phyloP scores from a whole-genome alignment of 2,888 invertebrate species.

The Dynastes hyllus region DNA sequence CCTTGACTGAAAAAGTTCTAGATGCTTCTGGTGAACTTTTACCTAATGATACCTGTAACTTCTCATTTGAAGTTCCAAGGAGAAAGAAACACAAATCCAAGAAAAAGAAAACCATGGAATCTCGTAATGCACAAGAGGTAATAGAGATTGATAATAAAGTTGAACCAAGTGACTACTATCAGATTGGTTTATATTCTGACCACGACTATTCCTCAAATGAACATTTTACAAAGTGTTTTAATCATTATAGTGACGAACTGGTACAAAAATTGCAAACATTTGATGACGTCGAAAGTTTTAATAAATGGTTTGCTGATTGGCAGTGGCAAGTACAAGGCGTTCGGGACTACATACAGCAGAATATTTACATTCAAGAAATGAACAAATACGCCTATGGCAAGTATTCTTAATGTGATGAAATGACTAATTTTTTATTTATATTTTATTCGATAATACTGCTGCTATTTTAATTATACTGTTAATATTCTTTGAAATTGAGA shows the following conservation, averaged over 20 bases:
- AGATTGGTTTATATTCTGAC: constrained; percentile 39
- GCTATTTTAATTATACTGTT: too few species aligned
- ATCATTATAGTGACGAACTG: constrained; percentile 63
- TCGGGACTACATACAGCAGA: constrained; percentile 67
- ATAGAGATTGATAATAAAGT: constrained; percentile 32
- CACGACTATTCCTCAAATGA: constrained; percentile 50
- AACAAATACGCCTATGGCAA: constrained; percentile 55
- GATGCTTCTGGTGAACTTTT: neutral
- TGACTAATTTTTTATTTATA: neutral
- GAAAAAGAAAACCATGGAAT: constrained; percentile 27
- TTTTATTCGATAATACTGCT: neutral
- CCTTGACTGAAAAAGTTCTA: constrained; percentile 24
- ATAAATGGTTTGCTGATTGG: constrained; percentile 66
- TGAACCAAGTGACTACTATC: constrained; percentile 22
- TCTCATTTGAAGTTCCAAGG: constrained; percentile 24
- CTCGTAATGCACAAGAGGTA: neutral
- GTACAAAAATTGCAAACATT: constrained; percentile 63
- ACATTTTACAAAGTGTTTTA: constrained; percentile 61
- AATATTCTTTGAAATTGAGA: too few species aligned
- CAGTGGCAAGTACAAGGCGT: constrained; percentile 64
- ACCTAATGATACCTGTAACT: neutral
- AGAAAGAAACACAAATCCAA: constrained; percentile 29
- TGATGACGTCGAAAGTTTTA: constrained; percentile 62
- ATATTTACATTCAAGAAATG: constrained; percentile 68
- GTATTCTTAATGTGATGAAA: constrained; percentile 13